Evolutionary conservation across 2,888 invertebrate species (phyloP).

Genomic region (Leucozona laternaria): DNA sequence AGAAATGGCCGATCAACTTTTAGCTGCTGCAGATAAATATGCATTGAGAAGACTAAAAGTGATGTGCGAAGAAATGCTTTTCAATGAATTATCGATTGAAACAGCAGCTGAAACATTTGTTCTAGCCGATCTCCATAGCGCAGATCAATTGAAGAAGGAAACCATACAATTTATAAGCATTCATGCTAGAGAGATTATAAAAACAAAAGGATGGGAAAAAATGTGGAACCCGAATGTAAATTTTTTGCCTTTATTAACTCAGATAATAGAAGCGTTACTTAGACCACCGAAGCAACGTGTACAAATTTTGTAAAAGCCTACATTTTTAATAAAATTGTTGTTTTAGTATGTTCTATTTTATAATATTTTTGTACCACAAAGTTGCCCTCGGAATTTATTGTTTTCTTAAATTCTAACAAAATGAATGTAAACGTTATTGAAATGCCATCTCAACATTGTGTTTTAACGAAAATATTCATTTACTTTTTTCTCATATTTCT

Average conservation of each 20-base stretch:
- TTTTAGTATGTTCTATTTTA: no score
- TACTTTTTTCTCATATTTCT: no score
- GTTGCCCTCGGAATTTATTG: no score
- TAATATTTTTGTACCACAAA: no score
- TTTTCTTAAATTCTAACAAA: no score
- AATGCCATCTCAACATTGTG: no score
- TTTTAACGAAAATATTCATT: no score
- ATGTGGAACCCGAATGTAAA: conserved; percentile 93
- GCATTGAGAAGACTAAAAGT: conserved; percentile 99
- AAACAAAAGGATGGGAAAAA: conserved; percentile 98
- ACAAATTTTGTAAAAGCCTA: no score
- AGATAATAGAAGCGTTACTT: conserved; percentile 94
- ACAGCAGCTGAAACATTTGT: conserved; percentile 98
- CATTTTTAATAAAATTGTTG: no score
- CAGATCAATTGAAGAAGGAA: conserved; percentile 98
- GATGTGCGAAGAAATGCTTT: conserved; percentile 98
- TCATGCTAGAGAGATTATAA: conserved; percentile 99
- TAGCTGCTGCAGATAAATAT: conserved; percentile 85
- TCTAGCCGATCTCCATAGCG: conserved; percentile 98
- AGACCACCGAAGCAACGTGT: no score
- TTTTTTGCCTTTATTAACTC: conserved; percentile 97
- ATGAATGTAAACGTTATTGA: no score
- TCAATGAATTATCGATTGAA: conserved; percentile 96
- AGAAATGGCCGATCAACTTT: neutral
- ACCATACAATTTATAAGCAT: conserved; percentile 99